Evolutionary conservation across 1,140 invertebrate genomes (phyloP).

Genomic region (Drosophila kohkoa): DNA sequence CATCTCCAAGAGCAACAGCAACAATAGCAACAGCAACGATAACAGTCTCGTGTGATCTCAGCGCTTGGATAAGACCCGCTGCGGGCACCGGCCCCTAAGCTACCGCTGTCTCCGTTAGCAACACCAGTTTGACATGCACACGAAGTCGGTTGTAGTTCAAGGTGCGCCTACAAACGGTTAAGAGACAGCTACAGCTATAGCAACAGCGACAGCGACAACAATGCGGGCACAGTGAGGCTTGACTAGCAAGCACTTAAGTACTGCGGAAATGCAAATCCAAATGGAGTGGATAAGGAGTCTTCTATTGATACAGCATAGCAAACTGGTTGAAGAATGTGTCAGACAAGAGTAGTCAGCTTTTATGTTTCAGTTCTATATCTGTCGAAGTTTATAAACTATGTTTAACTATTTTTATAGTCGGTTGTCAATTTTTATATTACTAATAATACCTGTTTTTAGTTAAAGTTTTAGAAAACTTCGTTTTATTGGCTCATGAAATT

Average conservation of each 20-base stretch:
- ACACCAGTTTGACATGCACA: conserved; percentile 37
- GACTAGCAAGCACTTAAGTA: conserved; percentile 3
- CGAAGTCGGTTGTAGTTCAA: conserved; percentile 66
- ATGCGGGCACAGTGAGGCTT: conserved; percentile 49
- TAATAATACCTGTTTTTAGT: no score
- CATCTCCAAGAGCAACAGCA: conserved; percentile 20
- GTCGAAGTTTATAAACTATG: no score
- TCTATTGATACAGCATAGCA: not conserved
- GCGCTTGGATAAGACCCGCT: conserved; percentile 60
- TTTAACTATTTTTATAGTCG: no score
- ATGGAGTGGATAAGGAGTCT: not conserved
- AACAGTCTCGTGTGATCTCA: conserved; percentile 58
- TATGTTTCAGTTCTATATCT: no score
- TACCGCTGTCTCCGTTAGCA: conserved; percentile 38
- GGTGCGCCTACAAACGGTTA: conserved; percentile 55
- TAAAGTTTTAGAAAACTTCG: no score
- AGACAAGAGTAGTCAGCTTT: no score
- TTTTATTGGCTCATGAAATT: no score
- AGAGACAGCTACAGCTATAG: not conserved
- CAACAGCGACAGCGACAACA: not conserved
- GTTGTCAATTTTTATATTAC: no score
- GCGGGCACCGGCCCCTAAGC: conserved; percentile 12
- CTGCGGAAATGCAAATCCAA: not conserved
- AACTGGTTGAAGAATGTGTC: not conserved
- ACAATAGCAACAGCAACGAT: conserved; percentile 19